Conservation (phyloP, 2,797 vertebrate genomes). For the Acanthurus leucopareius region DNA sequence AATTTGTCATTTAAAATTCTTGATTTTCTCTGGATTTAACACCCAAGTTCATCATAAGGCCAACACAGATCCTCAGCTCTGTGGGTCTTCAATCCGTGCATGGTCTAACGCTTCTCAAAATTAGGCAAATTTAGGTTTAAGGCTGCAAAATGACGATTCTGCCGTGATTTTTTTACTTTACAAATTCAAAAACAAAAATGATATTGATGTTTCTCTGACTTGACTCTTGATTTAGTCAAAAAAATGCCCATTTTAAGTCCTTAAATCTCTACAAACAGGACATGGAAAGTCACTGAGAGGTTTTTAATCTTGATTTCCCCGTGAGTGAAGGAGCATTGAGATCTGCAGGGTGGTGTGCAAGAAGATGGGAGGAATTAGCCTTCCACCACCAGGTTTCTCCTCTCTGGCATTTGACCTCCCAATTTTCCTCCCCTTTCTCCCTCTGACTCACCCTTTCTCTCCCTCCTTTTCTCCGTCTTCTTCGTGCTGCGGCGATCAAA, state of each 20-base stretch:
- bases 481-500: constrained; percentile 65
- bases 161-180: background rate
- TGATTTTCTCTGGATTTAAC: background rate
- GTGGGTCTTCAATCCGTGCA: no score
- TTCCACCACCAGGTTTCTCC: background rate
- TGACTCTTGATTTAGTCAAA: background rate
- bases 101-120: no score
- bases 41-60: background rate
- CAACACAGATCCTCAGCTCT: background rate
- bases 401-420: constrained; percentile 12
- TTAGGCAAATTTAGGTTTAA: background rate
- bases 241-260: background rate
- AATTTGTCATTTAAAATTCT: background rate
- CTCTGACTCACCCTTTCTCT: background rate
- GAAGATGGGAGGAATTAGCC: constrained; percentile 1
- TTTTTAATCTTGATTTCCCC: background rate
- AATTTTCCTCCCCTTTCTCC: background rate
- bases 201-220: background rate
- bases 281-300: background rate
- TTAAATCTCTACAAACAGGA: background rate
- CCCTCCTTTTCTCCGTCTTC: constrained; percentile 17
- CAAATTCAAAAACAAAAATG: background rate
- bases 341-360: background rate
- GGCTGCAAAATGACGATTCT: background rate
- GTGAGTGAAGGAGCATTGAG: background rate